Conservation (phyloP, 2,888 invertebrate species). For the Athalia rosae region DNA sequence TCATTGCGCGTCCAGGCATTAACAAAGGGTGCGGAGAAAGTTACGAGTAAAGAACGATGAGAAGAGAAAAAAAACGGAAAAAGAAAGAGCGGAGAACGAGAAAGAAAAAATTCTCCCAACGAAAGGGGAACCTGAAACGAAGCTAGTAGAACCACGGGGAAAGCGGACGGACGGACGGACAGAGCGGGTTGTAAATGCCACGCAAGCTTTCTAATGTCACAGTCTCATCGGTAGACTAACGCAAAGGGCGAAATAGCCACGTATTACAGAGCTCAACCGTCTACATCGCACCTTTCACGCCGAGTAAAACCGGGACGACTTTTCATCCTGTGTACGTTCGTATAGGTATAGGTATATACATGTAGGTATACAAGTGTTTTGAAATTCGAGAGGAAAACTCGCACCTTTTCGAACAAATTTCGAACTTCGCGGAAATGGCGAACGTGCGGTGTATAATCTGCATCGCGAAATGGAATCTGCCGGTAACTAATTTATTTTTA, state of each 20-base stretch:
- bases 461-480: not conserved
- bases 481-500: no score
- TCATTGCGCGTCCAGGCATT: constrained; percentile 49
- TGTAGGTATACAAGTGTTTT: no score
- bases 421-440: not conserved
- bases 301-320: not conserved
- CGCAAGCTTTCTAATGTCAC: constrained; percentile 45
- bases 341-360: no score
- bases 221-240: constrained; percentile 30
- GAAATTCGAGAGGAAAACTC: constrained; percentile 8
- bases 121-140: constrained; percentile 41
- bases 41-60: constrained; percentile 45
- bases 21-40: constrained; percentile 54
- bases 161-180: constrained; percentile 23
- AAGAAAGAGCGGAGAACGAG: not conserved
- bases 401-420: not conserved
- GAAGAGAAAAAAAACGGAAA: constrained; percentile 44
- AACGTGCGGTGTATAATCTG: no score
- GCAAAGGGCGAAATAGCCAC: constrained; percentile 28
- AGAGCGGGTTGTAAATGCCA: constrained; percentile 48
- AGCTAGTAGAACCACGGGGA: constrained; percentile 41
- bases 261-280: constrained; percentile 6
- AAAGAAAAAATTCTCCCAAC: constrained; percentile 4
- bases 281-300: constrained; percentile 17
- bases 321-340: no score